Evolutionary conservation across 1,140 invertebrate genomes (phyloP).

Genomic region (Saccostrea cuccullata): DNA sequence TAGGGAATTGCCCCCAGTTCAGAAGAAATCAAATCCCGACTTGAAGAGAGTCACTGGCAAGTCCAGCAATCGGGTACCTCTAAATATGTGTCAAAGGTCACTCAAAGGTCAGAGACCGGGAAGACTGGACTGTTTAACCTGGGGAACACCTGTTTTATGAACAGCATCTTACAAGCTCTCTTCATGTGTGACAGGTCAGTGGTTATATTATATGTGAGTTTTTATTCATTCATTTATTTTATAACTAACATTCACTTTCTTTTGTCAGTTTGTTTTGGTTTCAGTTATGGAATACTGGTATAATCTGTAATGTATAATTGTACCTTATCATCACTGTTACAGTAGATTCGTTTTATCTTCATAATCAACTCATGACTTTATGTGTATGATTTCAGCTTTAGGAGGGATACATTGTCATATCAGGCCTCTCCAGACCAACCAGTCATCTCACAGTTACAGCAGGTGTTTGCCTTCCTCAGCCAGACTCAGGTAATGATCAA

Average conservation of each 20-base stretch:
- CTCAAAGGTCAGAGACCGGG: conserved; percentile 72
- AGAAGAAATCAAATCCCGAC: conserved; percentile 63
- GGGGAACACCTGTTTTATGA: conserved; percentile 77
- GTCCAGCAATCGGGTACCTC: conserved; percentile 53
- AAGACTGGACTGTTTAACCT: conserved; percentile 87
- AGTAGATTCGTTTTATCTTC: too few relatives aligned
- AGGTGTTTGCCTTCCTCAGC: conserved; percentile 86
- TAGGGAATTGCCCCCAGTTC: conserved; percentile 64
- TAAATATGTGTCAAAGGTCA: conserved; percentile 51
- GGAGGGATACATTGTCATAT: conserved; percentile 81
- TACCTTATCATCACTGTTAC: too few relatives aligned
- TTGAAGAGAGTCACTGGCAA: conserved; percentile 65
- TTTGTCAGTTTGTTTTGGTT: too few relatives aligned
- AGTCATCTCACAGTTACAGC: conserved; percentile 84
- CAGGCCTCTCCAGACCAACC: conserved; percentile 78
- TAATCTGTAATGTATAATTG: too few relatives aligned
- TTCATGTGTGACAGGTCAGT: conserved; percentile 88
- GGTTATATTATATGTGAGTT: neutral
- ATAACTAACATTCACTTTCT: too few relatives aligned
- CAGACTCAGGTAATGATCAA: conserved; percentile 81
- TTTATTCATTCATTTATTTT: too few relatives aligned
- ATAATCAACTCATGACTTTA: too few relatives aligned
- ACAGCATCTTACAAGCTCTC: conserved; percentile 82
- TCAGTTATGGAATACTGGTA: too few relatives aligned
- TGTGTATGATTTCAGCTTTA: conserved; percentile 81